phyloP scores from a whole-genome alignment of 1,140 invertebrate genomes.

The Cotesia vestalis region DNA sequence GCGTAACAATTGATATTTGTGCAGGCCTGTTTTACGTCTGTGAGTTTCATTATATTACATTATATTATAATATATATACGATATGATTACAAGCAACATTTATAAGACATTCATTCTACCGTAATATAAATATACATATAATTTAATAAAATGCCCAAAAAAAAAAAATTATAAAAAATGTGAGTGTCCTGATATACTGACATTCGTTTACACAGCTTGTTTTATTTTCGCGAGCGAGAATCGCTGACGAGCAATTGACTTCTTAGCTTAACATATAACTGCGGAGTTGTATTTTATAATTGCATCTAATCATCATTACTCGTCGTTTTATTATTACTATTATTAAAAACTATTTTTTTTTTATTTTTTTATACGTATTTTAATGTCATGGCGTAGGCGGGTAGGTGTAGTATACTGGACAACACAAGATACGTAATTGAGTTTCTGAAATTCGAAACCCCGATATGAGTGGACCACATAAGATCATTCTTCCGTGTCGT shows the following conservation, averaged over 20 bases:
- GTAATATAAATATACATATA: slow-evolving; percentile 28
- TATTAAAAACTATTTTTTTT: not conserved
- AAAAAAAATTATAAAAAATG: no score
- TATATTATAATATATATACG: slow-evolving; percentile 5
- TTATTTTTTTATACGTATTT: not conserved
- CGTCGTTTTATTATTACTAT: slow-evolving; percentile 5
- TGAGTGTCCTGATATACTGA: slow-evolving; percentile 21
- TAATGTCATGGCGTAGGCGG: slow-evolving; percentile 1
- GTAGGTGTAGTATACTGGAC: no score
- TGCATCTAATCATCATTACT: slow-evolving; percentile 19
- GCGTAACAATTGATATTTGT: slow-evolving; percentile 42
- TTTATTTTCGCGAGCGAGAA: not conserved
- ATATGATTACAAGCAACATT: slow-evolving; percentile 21
- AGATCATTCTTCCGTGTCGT: slow-evolving; percentile 48
- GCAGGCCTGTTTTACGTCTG: slow-evolving; percentile 30
- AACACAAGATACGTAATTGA: no score
- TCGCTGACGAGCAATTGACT: slow-evolving; percentile 19
- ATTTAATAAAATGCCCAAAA: not conserved
- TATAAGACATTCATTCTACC: slow-evolving; percentile 24
- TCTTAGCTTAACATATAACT: slow-evolving; percentile 3
- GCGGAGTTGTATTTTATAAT: slow-evolving; percentile 11
- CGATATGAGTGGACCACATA: slow-evolving; percentile 34
- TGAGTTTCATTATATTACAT: not conserved
- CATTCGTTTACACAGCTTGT: slow-evolving; percentile 35
- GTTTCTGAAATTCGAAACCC: slow-evolving; percentile 23